These are phyloP conservation scores for Panorpa germanica DNA, from an alignment of 2,888 invertebrate species.

Conservation along the genomic window DNA sequence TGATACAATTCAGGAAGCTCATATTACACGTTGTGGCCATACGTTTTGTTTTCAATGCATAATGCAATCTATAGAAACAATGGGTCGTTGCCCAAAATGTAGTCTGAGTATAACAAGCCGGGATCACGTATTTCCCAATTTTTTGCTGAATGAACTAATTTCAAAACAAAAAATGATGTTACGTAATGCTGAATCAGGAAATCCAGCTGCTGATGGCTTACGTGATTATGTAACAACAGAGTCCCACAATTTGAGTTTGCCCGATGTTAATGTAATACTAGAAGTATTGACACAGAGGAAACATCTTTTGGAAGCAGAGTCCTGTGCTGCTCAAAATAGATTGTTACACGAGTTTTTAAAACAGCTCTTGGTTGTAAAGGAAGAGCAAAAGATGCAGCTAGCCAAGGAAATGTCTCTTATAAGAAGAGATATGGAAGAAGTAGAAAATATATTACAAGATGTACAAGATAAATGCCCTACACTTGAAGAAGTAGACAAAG, in stretches of 20 bases:
- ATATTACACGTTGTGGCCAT: slow-evolving; percentile 83
- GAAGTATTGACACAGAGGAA: slow-evolving; percentile 63
- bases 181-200: slow-evolving; percentile 18
- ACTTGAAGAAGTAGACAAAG: slow-evolving; percentile 31
- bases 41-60: slow-evolving; percentile 81
- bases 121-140: slow-evolving; percentile 71
- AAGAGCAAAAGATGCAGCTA: slow-evolving; percentile 44
- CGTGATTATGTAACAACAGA: slow-evolving; percentile 46
- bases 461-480: slow-evolving; percentile 36
- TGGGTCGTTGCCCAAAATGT: slow-evolving; percentile 68
- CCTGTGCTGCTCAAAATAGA: slow-evolving; percentile 57
- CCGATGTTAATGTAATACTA: slow-evolving; percentile 66
- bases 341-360: slow-evolving; percentile 70
- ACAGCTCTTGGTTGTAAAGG: slow-evolving; percentile 54
- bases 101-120: slow-evolving; percentile 45
- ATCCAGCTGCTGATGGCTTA: slow-evolving; percentile 28
- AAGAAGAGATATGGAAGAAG: slow-evolving; percentile 49
- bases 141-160: slow-evolving; percentile 63
- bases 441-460: slow-evolving; percentile 40
- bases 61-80: slow-evolving; percentile 38
- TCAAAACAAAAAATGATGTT: slow-evolving; percentile 43
- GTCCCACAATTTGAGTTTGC: slow-evolving; percentile 49
- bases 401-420: slow-evolving; percentile 54
- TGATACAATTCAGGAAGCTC: slow-evolving; percentile 73
- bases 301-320: slow-evolving; percentile 62